Base-by-base conservation (phyloP, 1,140 invertebrate genomes). In the Aphelinus atriplicis region DNA sequence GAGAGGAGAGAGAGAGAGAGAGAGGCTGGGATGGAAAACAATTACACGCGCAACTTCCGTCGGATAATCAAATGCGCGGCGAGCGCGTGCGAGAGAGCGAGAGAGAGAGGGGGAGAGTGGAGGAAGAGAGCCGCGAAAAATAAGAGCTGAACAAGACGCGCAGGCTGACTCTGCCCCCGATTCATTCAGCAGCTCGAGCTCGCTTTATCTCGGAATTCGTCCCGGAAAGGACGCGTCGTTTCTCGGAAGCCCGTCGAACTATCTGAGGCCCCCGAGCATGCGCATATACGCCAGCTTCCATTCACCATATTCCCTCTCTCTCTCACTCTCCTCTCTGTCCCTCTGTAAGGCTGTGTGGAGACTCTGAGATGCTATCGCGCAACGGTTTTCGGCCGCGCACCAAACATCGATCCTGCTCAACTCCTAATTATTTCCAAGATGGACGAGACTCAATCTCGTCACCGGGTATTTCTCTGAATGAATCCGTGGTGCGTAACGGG, bases 181-280 rank as follows among this genome's bases (percentile, higher is more conserved):
- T 88, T 88, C 87, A 87, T 87, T 87, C 86, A 87, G 80, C 82
- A 84, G 66, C 43, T 6, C 50, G 42, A 5, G 51, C 4, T 26
- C 10, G 55, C 2, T 87, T 86, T 87, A 88, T 88, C 85, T 88
- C 77, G 84, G 86, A 86, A 87, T 88, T 87, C 84, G 85, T 88
- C 86, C 86, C 86, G 87, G 86, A 88, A 88, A 88, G 86, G 84
- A 87, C 84, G 85, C 82, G 78, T 80, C 83, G 85, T 88, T 88
- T 88, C 87, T 88, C 67, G 83, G 87, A 86, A 88, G n/a, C 45
- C 42, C 3, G 43, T 47, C 10, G 3, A 7, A 10, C 26, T 4
- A 9, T 53, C 51, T 4, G 51, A 53, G 51, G 51, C 51, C 51
- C 4, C 4, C 51, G 51, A 53, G 51, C 51, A 9, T 53, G 9